Conservation (phyloP, 2,113 vertebrate species). For the Colius striatus region DNA sequence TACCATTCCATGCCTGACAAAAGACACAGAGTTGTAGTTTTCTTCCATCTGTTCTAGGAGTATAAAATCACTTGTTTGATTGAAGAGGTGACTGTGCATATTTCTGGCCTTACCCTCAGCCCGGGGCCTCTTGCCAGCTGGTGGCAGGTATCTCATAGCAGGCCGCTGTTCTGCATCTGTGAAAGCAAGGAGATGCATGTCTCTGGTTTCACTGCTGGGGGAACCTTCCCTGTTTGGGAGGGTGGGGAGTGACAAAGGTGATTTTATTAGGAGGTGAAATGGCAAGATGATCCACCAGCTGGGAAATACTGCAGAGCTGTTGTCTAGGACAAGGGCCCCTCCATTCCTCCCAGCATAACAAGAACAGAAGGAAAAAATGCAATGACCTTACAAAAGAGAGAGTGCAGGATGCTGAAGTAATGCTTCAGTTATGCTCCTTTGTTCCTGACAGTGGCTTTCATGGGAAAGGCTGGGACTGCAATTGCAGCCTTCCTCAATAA, state of each 20-base stretch:
- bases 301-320: background rate
- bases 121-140: background rate
- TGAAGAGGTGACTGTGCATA: background rate
- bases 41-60: background rate
- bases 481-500: background rate
- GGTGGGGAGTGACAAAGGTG: accelerated
- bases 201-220: background rate
- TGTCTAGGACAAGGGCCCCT: background rate
- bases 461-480: background rate
- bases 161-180: conserved; percentile 60
- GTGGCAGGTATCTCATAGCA: conserved; percentile 65
- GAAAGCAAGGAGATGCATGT: background rate
- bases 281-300: background rate
- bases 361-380: background rate
- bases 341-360: background rate
- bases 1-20: background rate
- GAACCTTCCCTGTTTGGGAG: background rate
- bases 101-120: conserved; percentile 12
- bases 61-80: background rate
- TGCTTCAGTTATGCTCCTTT: background rate
- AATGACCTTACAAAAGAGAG: background rate
- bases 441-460: background rate
- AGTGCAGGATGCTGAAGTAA: background rate
- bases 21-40: background rate
- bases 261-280: background rate